Conservation (phyloP, 2,888 invertebrate species). For the Beris chalybata region DNA sequence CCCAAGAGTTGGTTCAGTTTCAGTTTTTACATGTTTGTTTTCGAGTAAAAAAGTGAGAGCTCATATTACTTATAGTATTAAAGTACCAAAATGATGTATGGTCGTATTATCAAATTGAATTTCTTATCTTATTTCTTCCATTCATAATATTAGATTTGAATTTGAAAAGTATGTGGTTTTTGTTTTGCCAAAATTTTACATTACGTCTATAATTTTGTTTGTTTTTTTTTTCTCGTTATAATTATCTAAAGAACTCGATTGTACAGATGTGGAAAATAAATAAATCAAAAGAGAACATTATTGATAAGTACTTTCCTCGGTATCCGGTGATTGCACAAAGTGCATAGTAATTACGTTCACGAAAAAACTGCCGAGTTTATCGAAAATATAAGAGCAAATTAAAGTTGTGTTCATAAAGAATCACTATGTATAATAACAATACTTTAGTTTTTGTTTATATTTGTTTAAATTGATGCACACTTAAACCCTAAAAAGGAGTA, state of each 20-base stretch:
- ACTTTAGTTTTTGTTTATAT: constrained; percentile 10
- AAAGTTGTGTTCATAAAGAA: too few species aligned
- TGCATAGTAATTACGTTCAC: not conserved
- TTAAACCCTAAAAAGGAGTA: constrained; percentile 23
- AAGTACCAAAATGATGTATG: constrained; percentile 29
- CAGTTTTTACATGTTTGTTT: constrained; percentile 24
- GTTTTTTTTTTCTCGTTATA: too few species aligned
- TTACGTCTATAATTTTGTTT: constrained; percentile 5
- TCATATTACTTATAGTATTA: constrained; percentile 31
- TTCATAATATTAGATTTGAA: not conserved
- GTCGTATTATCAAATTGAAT: constrained; percentile 16
- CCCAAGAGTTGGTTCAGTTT: constrained; percentile 22
- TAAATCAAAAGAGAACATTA: too few species aligned
- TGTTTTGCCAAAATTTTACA: constrained; percentile 5
- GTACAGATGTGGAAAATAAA: too few species aligned
- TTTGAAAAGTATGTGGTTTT: constrained; percentile 4
- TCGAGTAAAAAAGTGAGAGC: constrained; percentile 32
- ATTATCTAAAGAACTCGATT: too few species aligned
- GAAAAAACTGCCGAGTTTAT: not conserved
- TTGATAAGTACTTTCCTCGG: not conserved
- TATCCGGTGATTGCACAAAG: not conserved
- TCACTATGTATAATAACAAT: not conserved
- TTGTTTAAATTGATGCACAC: constrained; percentile 14
- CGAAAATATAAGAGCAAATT: too few species aligned
- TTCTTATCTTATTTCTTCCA: constrained; percentile 12